These are phyloP conservation scores for Listrodromus nycthemerus DNA, from an alignment of 2,888 invertebrate species.

Conservation along the genomic window DNA sequence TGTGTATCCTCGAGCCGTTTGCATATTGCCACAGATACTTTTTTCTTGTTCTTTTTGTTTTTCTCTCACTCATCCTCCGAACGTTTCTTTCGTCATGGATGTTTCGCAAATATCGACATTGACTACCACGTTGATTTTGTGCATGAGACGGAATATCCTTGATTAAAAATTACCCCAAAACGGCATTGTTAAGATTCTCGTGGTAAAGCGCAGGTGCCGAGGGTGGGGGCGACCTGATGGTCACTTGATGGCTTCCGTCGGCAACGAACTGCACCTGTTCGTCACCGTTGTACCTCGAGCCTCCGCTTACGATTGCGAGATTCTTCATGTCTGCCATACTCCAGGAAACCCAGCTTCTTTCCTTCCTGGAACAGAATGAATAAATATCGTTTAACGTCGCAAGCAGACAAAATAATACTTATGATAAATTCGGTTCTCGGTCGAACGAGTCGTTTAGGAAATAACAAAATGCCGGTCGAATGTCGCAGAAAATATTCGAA, in stretches of 20 bases:
- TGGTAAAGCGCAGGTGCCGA: slow-evolving; percentile 83
- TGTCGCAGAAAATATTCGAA: too few species aligned
- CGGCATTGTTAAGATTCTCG: slow-evolving; percentile 89
- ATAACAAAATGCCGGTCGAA: too few species aligned
- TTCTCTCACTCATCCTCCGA: not conserved
- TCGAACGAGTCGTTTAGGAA: too few species aligned
- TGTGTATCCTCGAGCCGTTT: slow-evolving; percentile 26
- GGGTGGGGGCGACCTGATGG: slow-evolving; percentile 83
- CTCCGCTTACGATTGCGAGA: slow-evolving; percentile 76
- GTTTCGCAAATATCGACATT: not conserved
- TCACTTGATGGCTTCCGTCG: slow-evolving; percentile 81
- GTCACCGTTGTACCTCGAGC: slow-evolving; percentile 81
- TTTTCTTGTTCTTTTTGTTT: not conserved
- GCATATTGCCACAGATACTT: slow-evolving; percentile 18
- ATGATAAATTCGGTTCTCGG: not conserved
- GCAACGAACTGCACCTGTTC: slow-evolving; percentile 83
- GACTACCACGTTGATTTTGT: not conserved
- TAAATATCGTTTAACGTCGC: slow-evolving; percentile 1
- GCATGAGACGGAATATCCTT: not conserved
- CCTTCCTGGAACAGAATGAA: slow-evolving; percentile 58
- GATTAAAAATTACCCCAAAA: slow-evolving; percentile 85
- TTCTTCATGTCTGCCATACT: slow-evolving; percentile 82
- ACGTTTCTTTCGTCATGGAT: not conserved
- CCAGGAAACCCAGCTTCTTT: slow-evolving; percentile 64
- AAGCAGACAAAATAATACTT: slow-evolving; percentile 4